Evolutionary conservation across 2,113 vertebrate genomes (phyloP).

Genomic region (Lipotes vexillifer): DNA sequence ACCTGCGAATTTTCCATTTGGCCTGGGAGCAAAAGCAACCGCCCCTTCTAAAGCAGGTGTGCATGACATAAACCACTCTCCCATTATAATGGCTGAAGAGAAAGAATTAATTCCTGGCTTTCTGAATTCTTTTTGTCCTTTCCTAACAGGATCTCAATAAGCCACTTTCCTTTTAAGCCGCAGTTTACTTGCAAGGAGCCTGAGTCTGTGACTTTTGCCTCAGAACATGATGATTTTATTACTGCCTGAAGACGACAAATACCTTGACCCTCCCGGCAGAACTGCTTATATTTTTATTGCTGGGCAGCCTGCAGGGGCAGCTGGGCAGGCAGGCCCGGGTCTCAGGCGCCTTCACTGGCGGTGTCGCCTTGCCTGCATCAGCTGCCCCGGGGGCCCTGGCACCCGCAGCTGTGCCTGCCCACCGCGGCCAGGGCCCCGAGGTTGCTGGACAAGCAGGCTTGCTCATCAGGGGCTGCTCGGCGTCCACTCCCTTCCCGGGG

Average conservation of each 20-base stretch:
- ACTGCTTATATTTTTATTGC: background rate
- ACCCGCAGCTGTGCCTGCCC: slow-evolving; percentile 64
- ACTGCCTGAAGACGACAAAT: background rate
- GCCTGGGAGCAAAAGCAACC: background rate
- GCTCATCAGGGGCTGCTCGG: slow-evolving; percentile 68
- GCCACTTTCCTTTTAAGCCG: background rate
- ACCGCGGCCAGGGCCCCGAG: background rate
- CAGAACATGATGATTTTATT: background rate
- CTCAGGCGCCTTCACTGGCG: no score
- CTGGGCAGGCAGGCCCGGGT: no score
- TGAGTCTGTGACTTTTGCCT: background rate
- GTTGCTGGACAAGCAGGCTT: slow-evolving; percentile 67
- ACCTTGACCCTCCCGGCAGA: background rate
- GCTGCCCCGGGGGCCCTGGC: background rate
- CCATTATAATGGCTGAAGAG: accelerated
- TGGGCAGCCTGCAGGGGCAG: background rate
- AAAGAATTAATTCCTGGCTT: background rate
- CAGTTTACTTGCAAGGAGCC: background rate
- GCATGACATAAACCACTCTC: background rate
- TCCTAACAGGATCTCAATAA: background rate
- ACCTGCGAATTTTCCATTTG: background rate
- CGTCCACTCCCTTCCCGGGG: slow-evolving; percentile 60
- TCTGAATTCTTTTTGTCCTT: background rate
- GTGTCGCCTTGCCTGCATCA: background rate
- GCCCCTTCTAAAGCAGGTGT: background rate